Conservation (phyloP, 2,797 vertebrate genomes). For the Tamandua tetradactyla region DNA sequence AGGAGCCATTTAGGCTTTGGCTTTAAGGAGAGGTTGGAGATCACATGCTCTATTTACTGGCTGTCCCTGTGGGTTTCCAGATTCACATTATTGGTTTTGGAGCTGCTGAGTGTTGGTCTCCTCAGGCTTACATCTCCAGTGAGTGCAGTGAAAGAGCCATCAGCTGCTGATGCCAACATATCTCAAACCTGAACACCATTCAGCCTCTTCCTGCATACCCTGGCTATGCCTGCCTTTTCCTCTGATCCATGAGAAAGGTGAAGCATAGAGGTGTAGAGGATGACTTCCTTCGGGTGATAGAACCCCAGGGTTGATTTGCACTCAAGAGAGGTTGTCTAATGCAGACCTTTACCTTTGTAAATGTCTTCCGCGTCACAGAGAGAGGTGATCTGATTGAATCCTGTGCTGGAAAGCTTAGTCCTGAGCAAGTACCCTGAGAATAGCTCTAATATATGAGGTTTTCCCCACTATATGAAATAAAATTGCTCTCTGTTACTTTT, state of each 20-base stretch:
- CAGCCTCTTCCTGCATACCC: not conserved
- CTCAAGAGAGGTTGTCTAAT: not conserved
- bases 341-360: not conserved
- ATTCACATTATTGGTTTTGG: not conserved
- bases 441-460: not conserved
- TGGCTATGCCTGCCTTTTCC: not conserved
- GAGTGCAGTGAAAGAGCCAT: not conserved
- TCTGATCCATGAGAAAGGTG: not conserved
- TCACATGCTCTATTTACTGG: rapidly evolving
- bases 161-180: not conserved
- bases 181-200: not conserved
- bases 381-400: not conserved
- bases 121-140: not conserved
- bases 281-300: not conserved
- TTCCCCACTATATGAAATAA: not conserved
- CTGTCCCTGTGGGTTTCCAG: not conserved
- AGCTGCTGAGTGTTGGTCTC: not conserved
- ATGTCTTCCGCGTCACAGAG: not conserved
- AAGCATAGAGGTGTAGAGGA: not conserved
- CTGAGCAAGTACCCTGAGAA: not conserved
- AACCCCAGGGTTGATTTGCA: not conserved
- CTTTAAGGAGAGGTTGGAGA: constrained; percentile 48
- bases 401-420: not conserved
- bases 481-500: not conserved
- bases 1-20: constrained; percentile 51